phyloP scores from a whole-genome alignment of 2,797 vertebrate species.

The Sebastiscus tertius region DNA sequence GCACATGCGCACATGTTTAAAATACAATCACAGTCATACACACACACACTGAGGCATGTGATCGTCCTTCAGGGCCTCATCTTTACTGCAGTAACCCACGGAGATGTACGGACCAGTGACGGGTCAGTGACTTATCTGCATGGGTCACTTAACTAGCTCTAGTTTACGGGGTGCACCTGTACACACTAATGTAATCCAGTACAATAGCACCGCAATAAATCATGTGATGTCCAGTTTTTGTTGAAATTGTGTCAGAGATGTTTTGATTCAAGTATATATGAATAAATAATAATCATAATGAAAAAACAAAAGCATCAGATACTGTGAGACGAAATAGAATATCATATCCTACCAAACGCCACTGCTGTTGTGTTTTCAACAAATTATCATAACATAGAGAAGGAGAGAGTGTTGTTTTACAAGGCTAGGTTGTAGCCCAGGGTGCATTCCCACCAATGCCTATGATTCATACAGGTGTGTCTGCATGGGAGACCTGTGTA shows the following conservation, averaged over 20 bases:
- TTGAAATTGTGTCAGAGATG: not conserved
- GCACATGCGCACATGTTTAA: not conserved
- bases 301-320: not conserved
- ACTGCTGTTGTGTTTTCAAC: not conserved
- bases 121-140: constrained; percentile 21
- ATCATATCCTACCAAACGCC: not conserved
- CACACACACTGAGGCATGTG: not conserved
- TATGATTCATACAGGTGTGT: constrained; percentile 53
- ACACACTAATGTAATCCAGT: not conserved
- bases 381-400: not conserved
- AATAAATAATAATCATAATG: not conserved
- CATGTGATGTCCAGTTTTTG: not conserved
- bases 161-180: constrained; percentile 7
- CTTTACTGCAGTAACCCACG: constrained; percentile 46
- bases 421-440: constrained; percentile 8
- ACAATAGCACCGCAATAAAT: not conserved
- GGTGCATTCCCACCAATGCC: constrained; percentile 37
- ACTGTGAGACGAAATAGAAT: not conserved
- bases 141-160: constrained; percentile 7
- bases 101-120: constrained; percentile 11
- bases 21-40: not conserved
- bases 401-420: constrained; percentile 16
- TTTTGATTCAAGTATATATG: not conserved
- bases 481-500: constrained; percentile 6
- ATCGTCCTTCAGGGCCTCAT: constrained; percentile 22